Evolutionary conservation across 2,888 invertebrate species (phyloP), one percentile per base, ranked within the genome.

Genomic region (Drosophila koepferae): DNA sequence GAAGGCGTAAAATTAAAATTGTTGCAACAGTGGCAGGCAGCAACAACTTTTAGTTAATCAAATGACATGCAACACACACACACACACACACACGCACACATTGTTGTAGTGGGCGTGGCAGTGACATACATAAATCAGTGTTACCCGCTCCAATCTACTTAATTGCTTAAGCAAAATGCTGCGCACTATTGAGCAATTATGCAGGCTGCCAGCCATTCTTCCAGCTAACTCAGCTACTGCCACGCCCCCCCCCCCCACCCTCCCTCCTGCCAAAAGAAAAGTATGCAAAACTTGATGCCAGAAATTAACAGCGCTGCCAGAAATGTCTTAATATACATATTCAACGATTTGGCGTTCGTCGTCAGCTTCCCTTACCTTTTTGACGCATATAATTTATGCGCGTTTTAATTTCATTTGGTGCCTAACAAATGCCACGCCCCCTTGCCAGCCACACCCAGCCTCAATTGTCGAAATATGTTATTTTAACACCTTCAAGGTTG

Each of bases 401-500:
- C 86, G 87, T 90, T 90, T 90, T 86, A 86, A 86, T 86, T 86
- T 90, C 87, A 89, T 85, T 85, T 85, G 61, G 77, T 81, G 87
- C 89, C 89, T 79, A 89, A 89, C 84, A 81, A 79, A 53, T 77
- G 82, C 89, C 89, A 88, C 89, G 90, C 88, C 84, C 82, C 44
- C 54, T 49, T 59, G 54, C 36, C 38, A 28, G 49, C 49, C 34
- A 7, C 46, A 1, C n/a, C 16, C 12, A 4, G 4, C 6, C 40
- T 14, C 34, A 41, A 41, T 20, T 62, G 28, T 9, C 44, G 40
- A 80, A 90, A 80, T 90, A 90, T 86, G 90, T 89, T 86, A 89
- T 90, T 86, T 86, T 84, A 81, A 86, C 86, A 86, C 86, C 86
- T 86, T 86, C 85, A 90, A 90, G 89, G 86, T 88, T 90, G 89